A percentile compares a stretch with the other conserved stretches of the same genome.
Conservation (phyloP, 2,113 vertebrate genomes). For the Oxyruncus cristatus region DNA sequence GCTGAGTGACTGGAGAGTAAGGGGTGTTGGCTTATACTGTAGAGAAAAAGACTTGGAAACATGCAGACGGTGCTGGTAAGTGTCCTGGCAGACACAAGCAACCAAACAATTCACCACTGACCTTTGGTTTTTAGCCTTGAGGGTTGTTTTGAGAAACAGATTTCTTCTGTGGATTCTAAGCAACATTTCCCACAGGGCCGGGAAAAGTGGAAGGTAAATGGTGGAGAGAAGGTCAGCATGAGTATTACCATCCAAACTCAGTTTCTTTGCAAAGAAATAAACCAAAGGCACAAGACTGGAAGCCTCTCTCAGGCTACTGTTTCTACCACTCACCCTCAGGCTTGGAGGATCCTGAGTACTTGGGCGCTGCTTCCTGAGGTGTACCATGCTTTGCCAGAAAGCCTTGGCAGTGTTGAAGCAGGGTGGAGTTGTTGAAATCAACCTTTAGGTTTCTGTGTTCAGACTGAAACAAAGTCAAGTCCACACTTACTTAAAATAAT, state of each 20-base stretch:
- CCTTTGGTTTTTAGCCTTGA: background rate
- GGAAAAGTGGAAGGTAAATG: background rate
- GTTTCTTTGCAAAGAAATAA: background rate
- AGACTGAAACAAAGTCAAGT: background rate
- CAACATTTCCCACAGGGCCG: background rate
- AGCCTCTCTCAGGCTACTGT: background rate
- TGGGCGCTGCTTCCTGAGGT: fast-evolving
- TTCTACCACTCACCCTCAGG: background rate
- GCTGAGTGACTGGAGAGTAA: background rate
- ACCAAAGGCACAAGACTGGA: background rate
- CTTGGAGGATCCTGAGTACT: background rate
- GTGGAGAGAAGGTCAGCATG: background rate
- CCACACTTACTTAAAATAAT: background rate
- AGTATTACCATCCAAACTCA: background rate
- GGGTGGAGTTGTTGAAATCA: background rate
- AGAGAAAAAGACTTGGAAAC: background rate
- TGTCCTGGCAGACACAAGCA: background rate
- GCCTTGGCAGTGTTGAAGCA: background rate
- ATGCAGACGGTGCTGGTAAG: background rate
- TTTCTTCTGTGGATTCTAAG: background rate
- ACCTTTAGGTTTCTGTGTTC: background rate
- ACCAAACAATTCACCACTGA: background rate
- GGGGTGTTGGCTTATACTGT: fast-evolving
- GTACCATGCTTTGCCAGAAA: background rate
- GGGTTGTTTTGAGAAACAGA: background rate